Conservation (phyloP, 2,113 vertebrate genomes). For the Campylomormyrus tamandua region DNA sequence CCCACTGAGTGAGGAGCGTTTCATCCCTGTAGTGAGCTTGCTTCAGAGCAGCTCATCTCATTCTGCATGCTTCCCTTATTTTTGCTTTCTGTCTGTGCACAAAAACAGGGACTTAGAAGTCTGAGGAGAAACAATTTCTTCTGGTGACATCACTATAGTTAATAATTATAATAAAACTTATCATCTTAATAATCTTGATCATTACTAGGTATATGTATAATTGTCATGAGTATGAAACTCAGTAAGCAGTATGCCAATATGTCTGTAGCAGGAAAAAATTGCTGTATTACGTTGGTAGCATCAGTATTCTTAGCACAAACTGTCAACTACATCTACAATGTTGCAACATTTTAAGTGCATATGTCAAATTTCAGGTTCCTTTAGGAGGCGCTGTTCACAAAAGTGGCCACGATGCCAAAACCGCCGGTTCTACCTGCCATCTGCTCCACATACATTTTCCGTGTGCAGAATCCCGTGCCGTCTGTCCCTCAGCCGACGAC, state of each 20-base stretch:
- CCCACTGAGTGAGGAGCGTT: background rate
- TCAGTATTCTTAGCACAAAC: background rate
- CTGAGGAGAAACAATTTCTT: background rate
- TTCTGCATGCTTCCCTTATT: background rate
- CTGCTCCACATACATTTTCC: constrained; percentile 20
- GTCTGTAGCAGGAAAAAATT: background rate
- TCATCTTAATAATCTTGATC: background rate
- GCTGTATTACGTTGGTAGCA: background rate
- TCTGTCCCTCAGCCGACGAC: constrained; percentile 21
- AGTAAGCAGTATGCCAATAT: background rate
- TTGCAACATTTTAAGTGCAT: background rate
- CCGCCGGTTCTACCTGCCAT: constrained; percentile 1
- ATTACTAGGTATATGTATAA: background rate
- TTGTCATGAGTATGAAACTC: background rate
- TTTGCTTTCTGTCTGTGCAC: background rate
- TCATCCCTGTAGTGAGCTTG: background rate
- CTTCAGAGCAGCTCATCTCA: background rate
- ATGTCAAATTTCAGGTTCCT: background rate
- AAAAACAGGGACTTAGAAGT: background rate
- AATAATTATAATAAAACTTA: background rate
- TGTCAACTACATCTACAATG: background rate
- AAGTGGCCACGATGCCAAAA: background rate
- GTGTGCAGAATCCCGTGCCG: constrained; percentile 23
- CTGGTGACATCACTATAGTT: background rate
- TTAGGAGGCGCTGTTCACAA: background rate